These are phyloP conservation scores for Tillus elongatus DNA, from an alignment of 2,888 invertebrate genomes.

Conservation along the genomic window DNA sequence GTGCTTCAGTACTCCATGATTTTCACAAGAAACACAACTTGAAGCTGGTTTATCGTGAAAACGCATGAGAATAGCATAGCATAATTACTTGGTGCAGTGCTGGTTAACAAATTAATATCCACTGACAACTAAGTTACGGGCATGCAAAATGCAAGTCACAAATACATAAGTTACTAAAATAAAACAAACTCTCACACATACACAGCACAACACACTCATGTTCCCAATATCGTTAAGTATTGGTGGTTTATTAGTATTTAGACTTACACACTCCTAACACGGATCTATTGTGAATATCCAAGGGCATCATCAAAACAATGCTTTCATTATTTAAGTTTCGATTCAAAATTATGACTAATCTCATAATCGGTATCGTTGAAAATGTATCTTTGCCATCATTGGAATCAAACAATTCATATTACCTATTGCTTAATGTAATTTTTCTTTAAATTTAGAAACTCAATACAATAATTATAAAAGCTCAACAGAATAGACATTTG, in stretches of 20 bases:
- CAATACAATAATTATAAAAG: no score
- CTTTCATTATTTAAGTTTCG: no score
- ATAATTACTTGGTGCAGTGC: conserved; percentile 40
- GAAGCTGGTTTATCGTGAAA: conserved; percentile 13
- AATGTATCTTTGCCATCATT: no score
- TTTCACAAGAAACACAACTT: conserved; percentile 16
- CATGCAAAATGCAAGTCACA: conserved; percentile 40
- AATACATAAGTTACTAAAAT: conserved; percentile 23
- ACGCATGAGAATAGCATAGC: neutral
- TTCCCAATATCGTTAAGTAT: conserved; percentile 17
- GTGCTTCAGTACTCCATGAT: neutral
- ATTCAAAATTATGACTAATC: no score
- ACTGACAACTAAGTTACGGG: conserved; percentile 39
- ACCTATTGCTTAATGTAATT: no score
- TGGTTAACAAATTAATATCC: conserved; percentile 41
- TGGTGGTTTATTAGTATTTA: conserved; percentile 12
- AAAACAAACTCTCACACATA: conserved; percentile 32
- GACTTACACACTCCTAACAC: conserved; percentile 28
- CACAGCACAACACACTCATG: conserved; percentile 28
- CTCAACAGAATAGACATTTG: no score
- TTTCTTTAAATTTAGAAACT: no score
- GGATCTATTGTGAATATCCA: no score
- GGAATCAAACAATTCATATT: no score
- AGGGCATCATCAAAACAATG: no score
- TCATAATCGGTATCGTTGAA: no score